A percentile compares a stretch with the other conserved stretches of the same genome.
These are phyloP conservation scores for Agonopterix subpropinquella DNA, from an alignment of 2,888 invertebrate species.

Conservation along the genomic window DNA sequence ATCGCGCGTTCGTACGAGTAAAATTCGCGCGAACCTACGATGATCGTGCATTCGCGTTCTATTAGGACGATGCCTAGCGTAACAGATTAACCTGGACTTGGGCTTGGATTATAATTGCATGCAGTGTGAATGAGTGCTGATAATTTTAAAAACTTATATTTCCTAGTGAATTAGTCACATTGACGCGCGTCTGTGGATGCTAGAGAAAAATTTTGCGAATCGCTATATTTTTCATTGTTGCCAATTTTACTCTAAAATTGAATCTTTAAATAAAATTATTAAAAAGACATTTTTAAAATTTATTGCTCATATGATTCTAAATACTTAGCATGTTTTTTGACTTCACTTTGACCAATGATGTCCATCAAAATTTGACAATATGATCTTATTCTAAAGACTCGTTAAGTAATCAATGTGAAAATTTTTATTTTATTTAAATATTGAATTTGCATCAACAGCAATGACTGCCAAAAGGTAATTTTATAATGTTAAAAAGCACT, in stretches of 20 bases:
- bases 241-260: constrained; percentile 36
- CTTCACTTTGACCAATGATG: background rate
- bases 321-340: constrained; percentile 3
- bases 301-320: constrained; percentile 26
- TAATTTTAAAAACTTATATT: constrained; percentile 6
- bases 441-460: too few species aligned
- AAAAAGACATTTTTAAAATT: constrained; percentile 9
- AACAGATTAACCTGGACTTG: too few species aligned
- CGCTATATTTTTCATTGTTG: constrained; percentile 60
- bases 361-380: background rate
- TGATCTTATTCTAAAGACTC: background rate
- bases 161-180: too few species aligned
- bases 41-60: too few species aligned
- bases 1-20: too few species aligned
- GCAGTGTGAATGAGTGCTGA: background rate
- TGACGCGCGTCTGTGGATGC: background rate
- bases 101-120: background rate
- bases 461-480: too few species aligned
- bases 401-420: background rate
- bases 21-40: too few species aligned
- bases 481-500: too few species aligned
- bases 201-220: constrained; percentile 2
- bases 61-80: too few species aligned
- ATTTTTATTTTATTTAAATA: background rate
- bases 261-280: constrained; percentile 1